These are phyloP conservation scores for Venusia cambrica DNA, from an alignment of 2,888 invertebrate genomes.

Conservation along the genomic window DNA sequence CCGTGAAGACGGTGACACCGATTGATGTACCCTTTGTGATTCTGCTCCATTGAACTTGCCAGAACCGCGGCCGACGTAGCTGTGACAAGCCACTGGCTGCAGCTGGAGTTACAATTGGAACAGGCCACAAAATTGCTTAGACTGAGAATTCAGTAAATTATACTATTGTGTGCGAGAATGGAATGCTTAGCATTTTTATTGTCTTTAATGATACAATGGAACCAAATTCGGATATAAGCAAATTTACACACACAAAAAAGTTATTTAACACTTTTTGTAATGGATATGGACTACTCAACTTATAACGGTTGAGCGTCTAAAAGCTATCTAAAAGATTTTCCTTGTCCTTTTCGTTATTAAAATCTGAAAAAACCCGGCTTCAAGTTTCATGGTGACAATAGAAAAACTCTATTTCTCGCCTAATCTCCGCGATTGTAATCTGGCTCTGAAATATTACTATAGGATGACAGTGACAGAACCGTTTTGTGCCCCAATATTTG, in stretches of 20 bases:
- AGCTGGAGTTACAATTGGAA: conserved; percentile 18
- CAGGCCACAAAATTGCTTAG: conserved; percentile 17
- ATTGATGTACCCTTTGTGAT: conserved; percentile 32
- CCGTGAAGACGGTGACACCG: conserved; percentile 27
- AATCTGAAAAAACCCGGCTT: conserved; percentile 29
- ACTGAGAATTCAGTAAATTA: conserved; percentile 24
- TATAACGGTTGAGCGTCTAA: conserved; percentile 11
- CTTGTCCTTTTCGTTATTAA: conserved; percentile 26
- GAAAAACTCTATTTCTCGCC: conserved; percentile 31
- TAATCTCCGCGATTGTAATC: conserved; percentile 34
- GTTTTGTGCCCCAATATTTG: conserved; percentile 34
- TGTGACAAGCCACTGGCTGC: conserved; percentile 20
- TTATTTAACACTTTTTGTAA: conserved; percentile 11
- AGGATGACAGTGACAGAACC: conserved; percentile 33
- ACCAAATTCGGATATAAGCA: conserved; percentile 5
- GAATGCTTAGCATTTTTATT: conserved; percentile 9
- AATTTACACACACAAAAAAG: conserved; percentile 7
- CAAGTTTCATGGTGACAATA: conserved; percentile 34
- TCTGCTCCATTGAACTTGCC: conserved; percentile 33
- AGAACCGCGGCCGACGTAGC: conserved; percentile 25
- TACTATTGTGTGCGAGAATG: conserved; percentile 19
- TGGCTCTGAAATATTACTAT: conserved; percentile 35
- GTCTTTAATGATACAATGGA: conserved; percentile 10
- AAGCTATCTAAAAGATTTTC: conserved; percentile 16
- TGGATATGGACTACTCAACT: no score